Base-by-base conservation (phyloP, 2,888 invertebrate genomes). In the Luperina nickerlii region DNA sequence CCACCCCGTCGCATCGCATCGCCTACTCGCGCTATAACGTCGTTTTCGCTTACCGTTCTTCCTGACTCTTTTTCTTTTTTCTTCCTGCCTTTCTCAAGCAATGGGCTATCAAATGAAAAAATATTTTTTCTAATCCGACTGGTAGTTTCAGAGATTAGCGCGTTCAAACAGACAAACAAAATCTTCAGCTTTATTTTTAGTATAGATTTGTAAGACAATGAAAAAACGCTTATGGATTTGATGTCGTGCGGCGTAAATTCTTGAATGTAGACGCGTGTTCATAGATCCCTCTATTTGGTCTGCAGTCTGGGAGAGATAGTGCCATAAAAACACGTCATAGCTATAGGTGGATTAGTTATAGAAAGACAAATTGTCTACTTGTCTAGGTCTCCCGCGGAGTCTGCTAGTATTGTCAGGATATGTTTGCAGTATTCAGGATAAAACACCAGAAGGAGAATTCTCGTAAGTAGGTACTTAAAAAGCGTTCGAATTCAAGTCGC, bases 321-420 rank as follows among this genome's bases (percentile, higher is more conserved):
- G n/a, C 32, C 20, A 51, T 66, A 51, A 83, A 82, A 74, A 67
- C 15, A 45, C 78, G 32, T 62, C n/a, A 83, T 9, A 11, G n/a
- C n/a, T n/a, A n/a, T n/a, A 1, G 15, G 2, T 60, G 9, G 42
- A 42, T 78, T 76, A 48, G 20, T 60, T 7, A 54, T 38, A 62
- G 60, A 45, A 11, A 65, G 32, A 78, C 24, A 38, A 4, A 62
- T 54, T 38, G 62, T 78, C 54, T 27, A 24, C 13, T 67, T 32
- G 51, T 45, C 60, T 80, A 78, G 27, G 13, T 62, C 84, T 80
- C 80, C 80, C 84, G 79, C 79, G 32, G n/a, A 78, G 84, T 32
- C n/a, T 24, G 15, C 79, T 83, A 66, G 51, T 78, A 13, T 84
- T 54, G 15, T 68, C 24, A 27, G 9, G 78, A n/a, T 66, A 38